Base-by-base conservation (phyloP, 1,140 invertebrate species). In the Cotesia typhae region DNA sequence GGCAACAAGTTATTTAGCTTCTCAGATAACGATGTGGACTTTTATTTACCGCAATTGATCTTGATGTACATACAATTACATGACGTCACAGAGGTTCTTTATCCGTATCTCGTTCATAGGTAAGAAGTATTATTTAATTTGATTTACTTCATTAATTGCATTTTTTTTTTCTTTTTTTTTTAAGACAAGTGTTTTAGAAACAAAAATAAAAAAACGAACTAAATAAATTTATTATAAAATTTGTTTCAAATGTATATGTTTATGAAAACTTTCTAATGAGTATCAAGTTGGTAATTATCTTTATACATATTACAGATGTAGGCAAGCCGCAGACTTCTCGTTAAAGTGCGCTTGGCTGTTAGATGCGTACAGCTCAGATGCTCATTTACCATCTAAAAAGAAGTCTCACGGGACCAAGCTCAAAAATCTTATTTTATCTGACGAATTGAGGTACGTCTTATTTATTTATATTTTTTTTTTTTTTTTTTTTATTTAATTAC, bases 41-140 rank as follows among this genome's bases (percentile, higher is more conserved):
- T 99, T 85, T 99, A 98, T 88, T 90, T 99, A 80, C 98, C 98
- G 53, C 98, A 99, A 86, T 85, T 99, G 79, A 93, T 99, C 76
- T 97, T 96, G 79, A 97, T 99, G 95, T 99, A 98, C 82, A 96
- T 99, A 88, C 96, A 99, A 87, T 97, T 98, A 91, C 93, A 93
- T 77, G 97, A 99, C 82, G 92, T 99, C 71, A 97, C 97, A 61
- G 97, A 99, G 88, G 94, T 94, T 70, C 88, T 94, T 78, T 95
- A 98, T 90, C 95, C 96, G 59, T 99, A 99, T 89, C 89, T 99
- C 78, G 91, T 98, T 74, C 90, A 96, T 88, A 92, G 94, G 94
- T 95, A 86, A 66, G 37, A 57, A 63, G 37, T 64, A 17, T 53
- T 55, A 20, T 61, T 70, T 70, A n/a, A 14, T 38, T 36, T 7